Base-by-base conservation (phyloP, 2,113 vertebrate species). In the Hylia prasina region DNA sequence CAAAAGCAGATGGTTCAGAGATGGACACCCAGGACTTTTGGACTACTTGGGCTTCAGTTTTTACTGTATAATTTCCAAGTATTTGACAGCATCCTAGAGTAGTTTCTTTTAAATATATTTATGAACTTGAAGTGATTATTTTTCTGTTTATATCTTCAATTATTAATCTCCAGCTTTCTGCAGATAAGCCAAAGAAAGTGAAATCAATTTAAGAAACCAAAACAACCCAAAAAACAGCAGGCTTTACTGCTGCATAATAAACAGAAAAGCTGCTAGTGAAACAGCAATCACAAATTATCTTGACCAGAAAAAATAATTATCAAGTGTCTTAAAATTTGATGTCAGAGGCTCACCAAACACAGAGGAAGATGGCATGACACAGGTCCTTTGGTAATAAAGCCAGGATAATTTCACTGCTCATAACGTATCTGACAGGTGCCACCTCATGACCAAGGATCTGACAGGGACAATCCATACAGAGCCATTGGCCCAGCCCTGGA, bases 121-220 rank as follows among this genome's bases (percentile, higher is more conserved):
- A 78, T 91, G 69, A 90, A 61, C 50, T 47, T 80, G 42, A 71
- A 91, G 25, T 76, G 42, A 70, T 82, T 63, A 58, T 58, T 84
- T 66, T 71, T 70, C 53, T 60, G 44, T 66, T 88, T 68, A 9
- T 48, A 70, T 30, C 60, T 73, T 94, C 50, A 88, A 48, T 78
- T 86, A 77, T 69, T 90, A 33, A 82, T 70, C 68, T 35, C 30
- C 35, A 94, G 33, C 51, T 92, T 93, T 73, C 77, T 92, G 57
- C 54, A 90, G 42, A 66, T 66, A 93, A 80, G 35, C 12, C 11
- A 81, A 70, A 91, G 39, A 82, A 89, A 94, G 16, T 30, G 11
- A 90, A 77, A 80, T 75, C 30, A 72, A 88, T 93, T 92, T 9
- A 35, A 84, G 87, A 47, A 58, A 20, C 2, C 64, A 48, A 64